Conservation (phyloP, 2,113 vertebrate genomes). For the Albula glossodonta region DNA sequence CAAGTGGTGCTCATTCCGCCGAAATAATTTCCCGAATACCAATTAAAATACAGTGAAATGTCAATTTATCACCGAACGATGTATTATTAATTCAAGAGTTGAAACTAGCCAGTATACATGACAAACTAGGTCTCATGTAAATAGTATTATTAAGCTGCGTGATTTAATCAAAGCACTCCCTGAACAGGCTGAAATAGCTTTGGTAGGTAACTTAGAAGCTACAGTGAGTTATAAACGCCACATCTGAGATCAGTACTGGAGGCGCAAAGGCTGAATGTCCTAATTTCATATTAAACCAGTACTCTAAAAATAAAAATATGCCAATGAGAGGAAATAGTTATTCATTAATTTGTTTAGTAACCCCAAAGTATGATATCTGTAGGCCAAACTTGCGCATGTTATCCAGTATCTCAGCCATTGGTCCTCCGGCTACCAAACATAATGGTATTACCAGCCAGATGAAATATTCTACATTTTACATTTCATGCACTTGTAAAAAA, state of each 20-base stretch:
- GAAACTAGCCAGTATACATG: too few species aligned
- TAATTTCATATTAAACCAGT: too few species aligned
- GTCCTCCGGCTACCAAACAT: too few species aligned
- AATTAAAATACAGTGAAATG: background rate
- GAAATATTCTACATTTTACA: background rate
- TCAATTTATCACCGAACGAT: background rate
- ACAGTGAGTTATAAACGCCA: background rate
- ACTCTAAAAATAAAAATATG: too few species aligned
- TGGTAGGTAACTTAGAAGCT: background rate
- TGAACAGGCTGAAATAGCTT: background rate
- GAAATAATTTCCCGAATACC: background rate
- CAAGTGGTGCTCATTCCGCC: background rate
- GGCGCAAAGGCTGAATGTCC: too few species aligned
- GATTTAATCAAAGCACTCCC: background rate
- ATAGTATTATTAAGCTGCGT: background rate
- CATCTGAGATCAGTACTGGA: background rate
- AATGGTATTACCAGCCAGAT: background rate
- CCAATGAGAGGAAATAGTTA: too few species aligned
- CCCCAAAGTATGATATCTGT: too few species aligned
- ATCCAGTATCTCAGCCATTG: too few species aligned
- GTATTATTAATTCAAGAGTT: too few species aligned
- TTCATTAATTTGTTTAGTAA: too few species aligned
- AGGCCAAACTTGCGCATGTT: too few species aligned
- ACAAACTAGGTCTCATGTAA: background rate
- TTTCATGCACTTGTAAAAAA: background rate